These are phyloP conservation scores for Drosophila neotestacea DNA, from an alignment of 2,888 invertebrate genomes.

Conservation along the genomic window DNA sequence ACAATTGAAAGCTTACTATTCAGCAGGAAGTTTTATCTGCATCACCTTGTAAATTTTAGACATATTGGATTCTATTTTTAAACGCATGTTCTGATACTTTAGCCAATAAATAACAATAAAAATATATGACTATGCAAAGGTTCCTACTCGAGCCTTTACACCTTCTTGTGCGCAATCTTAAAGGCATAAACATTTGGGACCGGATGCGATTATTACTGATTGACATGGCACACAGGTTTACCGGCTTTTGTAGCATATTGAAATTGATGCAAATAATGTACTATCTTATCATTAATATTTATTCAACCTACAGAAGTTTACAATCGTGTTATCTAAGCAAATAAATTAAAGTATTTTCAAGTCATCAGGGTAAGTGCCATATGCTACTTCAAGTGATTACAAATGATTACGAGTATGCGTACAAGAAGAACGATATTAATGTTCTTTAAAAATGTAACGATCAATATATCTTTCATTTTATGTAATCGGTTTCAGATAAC, in stretches of 20 bases:
- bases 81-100: not conserved
- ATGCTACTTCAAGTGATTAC: slow-evolving; percentile 25
- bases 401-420: not conserved
- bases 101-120: not conserved
- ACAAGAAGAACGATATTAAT: not conserved
- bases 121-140: not conserved
- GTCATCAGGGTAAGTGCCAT: slow-evolving; percentile 25
- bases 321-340: slow-evolving; percentile 17
- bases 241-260: not conserved
- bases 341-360: slow-evolving; percentile 31
- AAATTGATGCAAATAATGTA: slow-evolving; percentile 21
- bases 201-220: slow-evolving; percentile 21
- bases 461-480: too few species aligned
- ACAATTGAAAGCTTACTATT: too few species aligned
- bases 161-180: not conserved
- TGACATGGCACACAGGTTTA: not conserved
- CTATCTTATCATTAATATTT: slow-evolving; percentile 6
- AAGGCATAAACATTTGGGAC: slow-evolving; percentile 1
- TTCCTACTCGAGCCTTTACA: not conserved
- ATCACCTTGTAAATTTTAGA: not conserved
- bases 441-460: too few species aligned
- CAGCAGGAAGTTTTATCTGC: too few species aligned
- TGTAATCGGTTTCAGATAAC: too few species aligned
- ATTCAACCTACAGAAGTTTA: slow-evolving; percentile 3
- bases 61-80: not conserved